Evolutionary conservation across 2,888 invertebrate genomes (phyloP).

Genomic region (Iphiclides podalirius): DNA sequence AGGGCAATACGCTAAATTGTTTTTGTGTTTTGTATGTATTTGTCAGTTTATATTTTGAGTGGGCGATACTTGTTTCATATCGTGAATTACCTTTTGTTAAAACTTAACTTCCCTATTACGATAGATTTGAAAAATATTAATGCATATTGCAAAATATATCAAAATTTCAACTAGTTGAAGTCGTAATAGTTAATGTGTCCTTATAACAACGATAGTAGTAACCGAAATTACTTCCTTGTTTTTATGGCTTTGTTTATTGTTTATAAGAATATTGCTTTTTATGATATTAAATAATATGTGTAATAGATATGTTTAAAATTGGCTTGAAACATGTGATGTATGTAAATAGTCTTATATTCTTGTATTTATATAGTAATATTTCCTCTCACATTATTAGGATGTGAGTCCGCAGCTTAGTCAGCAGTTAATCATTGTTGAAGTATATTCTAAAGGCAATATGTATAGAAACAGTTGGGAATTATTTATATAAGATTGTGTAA

Average conservation of each 20-base stretch:
- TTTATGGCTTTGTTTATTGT: slow-evolving; percentile 13
- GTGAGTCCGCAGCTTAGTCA: slow-evolving; percentile 16
- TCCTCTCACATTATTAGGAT: slow-evolving; percentile 11
- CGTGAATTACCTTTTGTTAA: slow-evolving; percentile 66
- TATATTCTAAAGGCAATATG: no score
- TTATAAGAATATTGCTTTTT: not conserved
- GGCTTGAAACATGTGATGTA: not conserved
- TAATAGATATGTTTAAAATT: not conserved
- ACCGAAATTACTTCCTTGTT: slow-evolving; percentile 40
- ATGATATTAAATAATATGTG: not conserved
- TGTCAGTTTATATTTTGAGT: slow-evolving; percentile 58
- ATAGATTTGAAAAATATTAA: slow-evolving; percentile 9
- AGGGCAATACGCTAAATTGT: slow-evolving; percentile 12
- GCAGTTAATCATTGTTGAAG: slow-evolving; percentile 4
- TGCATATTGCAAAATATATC: not conserved
- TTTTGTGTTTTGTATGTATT: slow-evolving; percentile 42
- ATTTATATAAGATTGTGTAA: no score
- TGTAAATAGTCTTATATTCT: slow-evolving; percentile 9
- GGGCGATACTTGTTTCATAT: slow-evolving; percentile 63
- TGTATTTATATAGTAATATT: slow-evolving; percentile 6
- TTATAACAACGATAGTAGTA: not conserved
- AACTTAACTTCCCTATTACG: slow-evolving; percentile 34
- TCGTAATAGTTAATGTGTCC: no score
- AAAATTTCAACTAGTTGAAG: no score
- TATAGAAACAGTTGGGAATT: no score